Evolutionary conservation across 2,888 invertebrate genomes (phyloP), one percentile per base, ranked within the genome.

Genomic region (Atethmia centrago): DNA sequence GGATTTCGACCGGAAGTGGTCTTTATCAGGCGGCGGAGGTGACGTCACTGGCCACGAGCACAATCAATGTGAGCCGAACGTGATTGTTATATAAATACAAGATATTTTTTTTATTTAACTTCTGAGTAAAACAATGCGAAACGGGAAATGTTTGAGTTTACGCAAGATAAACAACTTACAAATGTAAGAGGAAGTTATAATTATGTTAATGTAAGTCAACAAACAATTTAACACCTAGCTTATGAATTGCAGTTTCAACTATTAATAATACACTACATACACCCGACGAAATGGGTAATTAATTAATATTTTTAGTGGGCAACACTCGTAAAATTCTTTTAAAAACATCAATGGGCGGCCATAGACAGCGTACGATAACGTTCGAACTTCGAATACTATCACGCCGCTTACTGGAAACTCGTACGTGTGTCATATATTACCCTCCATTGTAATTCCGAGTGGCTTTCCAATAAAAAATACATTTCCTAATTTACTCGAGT

Each of bases 61-160:
- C 93, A 95, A 94, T 94, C 94, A 93, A 90, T 89, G 89, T 89
- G 91, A 92, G 87, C 86, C 90, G 93, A 92, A 95, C 96, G 96
- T 96, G 96, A 95, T 92, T 92, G 93, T 94, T 93, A 91, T 95
- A 95, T 94, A 94, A 96, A 95, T 95, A 95, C 91, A 93, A 89
- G 87, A 78, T 84, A 77, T 73, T 88, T 89, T 91, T 90, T 90
- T 91, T 89, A 87, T 88, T 85, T 83, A 85, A 85, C 87, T 92
- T 90, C 90, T 87, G 88, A 89, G 89, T 93, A 92, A 94, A 94
- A 95, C 94, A 95, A 94, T 93, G 89, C 89, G 83, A 90, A 90
- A 89, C 90, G 89, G 92, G 92, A 93, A 94, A 93, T 91, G 92
- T 92, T 92, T 90, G 87, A 91, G 88, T 91, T 91, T 85, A 85